phyloP scores from a whole-genome alignment of 2,113 vertebrate genomes.

The Sander vitreus region DNA sequence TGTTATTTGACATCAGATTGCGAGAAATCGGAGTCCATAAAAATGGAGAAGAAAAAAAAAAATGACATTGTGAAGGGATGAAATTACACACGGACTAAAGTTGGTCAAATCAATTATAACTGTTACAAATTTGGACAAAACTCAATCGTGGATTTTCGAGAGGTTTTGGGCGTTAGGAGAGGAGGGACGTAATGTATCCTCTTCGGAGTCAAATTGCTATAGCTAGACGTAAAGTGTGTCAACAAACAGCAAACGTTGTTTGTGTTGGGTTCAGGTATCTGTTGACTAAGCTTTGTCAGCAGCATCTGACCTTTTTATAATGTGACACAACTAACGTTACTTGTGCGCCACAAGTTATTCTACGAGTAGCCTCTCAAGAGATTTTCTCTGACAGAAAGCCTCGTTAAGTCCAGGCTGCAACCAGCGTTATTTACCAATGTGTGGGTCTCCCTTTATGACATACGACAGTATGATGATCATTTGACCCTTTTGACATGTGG shows the following conservation, averaged over 20 bases:
- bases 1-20: background rate
- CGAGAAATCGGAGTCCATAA: background rate
- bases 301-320: background rate
- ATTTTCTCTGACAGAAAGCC: background rate
- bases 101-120: background rate
- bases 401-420: background rate
- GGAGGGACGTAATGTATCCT: too few relatives aligned
- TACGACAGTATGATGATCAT: too few relatives aligned
- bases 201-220: too few relatives aligned
- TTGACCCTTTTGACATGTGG: too few relatives aligned
- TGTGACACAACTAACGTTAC: background rate
- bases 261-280: background rate
- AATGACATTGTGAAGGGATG: background rate
- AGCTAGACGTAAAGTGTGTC: too few relatives aligned
- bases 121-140: too few relatives aligned
- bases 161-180: too few relatives aligned
- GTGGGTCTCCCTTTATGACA: background rate
- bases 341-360: background rate
- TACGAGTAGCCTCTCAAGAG: too few relatives aligned
- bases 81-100: background rate
- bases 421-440: background rate
- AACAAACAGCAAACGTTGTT: too few relatives aligned
- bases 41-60: too few relatives aligned
- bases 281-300: background rate
- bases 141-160: too few relatives aligned